phyloP scores from a whole-genome alignment of 2,113 vertebrate genomes.

The Crotalus horridus region DNA sequence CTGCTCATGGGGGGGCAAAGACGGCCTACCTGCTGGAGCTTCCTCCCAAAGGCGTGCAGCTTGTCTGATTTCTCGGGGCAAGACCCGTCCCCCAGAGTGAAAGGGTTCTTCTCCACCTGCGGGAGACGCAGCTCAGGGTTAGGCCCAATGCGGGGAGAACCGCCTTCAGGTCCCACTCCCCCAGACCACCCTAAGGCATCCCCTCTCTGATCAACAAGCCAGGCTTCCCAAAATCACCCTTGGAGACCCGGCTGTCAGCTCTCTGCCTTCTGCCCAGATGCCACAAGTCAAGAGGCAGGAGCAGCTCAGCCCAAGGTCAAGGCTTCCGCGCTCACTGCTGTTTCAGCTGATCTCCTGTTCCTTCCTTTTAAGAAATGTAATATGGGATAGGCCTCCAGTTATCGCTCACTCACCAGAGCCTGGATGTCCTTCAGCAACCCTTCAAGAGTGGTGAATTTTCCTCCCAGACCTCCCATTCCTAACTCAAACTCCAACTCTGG shows the following conservation, averaged over 20 bases:
- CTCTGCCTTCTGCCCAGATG: neutral
- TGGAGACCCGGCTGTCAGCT: neutral
- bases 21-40: slow-evolving; percentile 74
- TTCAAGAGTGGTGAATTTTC: slow-evolving; percentile 95
- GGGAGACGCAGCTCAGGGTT: neutral
- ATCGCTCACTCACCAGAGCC: slow-evolving; percentile 74
- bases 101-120: slow-evolving; percentile 88
- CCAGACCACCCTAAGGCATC: neutral
- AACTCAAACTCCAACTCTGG: slow-evolving; percentile 95
- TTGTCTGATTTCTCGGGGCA: slow-evolving; percentile 62
- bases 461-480: slow-evolving; percentile 88
- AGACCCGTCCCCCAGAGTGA: slow-evolving; percentile 85
- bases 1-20: no score
- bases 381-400: neutral
- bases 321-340: neutral
- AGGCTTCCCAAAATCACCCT: fast-evolving
- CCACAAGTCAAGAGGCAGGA: neutral
- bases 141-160: neutral
- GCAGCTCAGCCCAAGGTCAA: neutral
- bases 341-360: neutral
- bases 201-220: neutral
- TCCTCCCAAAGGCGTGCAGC: slow-evolving; percentile 77
- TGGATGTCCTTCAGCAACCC: slow-evolving; percentile 88
- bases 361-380: neutral
- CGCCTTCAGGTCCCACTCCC: no score